phyloP scores from a whole-genome alignment of 2,113 vertebrate species.

The Stigmatopora nigra region DNA sequence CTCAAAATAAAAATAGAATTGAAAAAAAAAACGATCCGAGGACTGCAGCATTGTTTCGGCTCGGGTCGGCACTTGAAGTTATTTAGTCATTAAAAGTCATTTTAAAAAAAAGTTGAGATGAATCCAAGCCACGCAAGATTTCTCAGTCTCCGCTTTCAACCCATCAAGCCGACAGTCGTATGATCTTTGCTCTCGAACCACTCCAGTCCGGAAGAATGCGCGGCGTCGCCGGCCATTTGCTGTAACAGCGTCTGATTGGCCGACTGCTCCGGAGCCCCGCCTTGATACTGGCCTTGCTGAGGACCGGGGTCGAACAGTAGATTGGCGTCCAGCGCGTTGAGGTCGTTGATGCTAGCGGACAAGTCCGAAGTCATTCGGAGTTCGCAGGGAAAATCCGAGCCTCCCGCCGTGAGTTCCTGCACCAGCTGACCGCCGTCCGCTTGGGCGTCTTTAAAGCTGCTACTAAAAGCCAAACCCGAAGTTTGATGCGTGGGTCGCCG shows the following conservation, averaged over 20 bases:
- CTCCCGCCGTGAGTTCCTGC: slow-evolving; percentile 72
- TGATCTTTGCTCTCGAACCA: slow-evolving; percentile 99
- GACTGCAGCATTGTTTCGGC: slow-evolving; percentile 73
- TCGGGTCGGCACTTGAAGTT: slow-evolving; percentile 86
- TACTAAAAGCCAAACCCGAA: slow-evolving; percentile 79
- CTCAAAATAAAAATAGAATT: background rate
- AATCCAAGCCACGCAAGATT: slow-evolving; percentile 15
- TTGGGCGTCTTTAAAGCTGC: slow-evolving; percentile 84
- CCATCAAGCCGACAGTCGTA: slow-evolving; percentile 93
- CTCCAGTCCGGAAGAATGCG: slow-evolving; percentile 88
- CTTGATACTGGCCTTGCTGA: slow-evolving; percentile 91
- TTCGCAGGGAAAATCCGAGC: slow-evolving; percentile 81
- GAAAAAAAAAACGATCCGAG: slow-evolving; percentile 48
- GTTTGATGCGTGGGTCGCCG: slow-evolving; percentile 71
- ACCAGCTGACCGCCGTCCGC: slow-evolving; percentile 77
- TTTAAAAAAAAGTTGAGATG: slow-evolving; percentile 76
- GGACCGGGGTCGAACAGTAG: slow-evolving; percentile 93
- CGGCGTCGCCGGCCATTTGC: slow-evolving; percentile 88
- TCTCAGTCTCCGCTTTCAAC: slow-evolving; percentile 71
- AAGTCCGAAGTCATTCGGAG: slow-evolving; percentile 92
- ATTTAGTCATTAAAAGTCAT: slow-evolving; percentile 31
- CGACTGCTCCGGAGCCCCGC: slow-evolving; percentile 83
- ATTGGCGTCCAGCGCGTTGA: slow-evolving; percentile 91
- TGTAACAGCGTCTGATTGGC: slow-evolving; percentile 93
- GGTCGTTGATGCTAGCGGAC: slow-evolving; percentile 91